Evolutionary conservation across 2,888 invertebrate genomes (phyloP), one percentile per base, ranked within the genome.

Genomic region (Epistrophe grossulariae): DNA sequence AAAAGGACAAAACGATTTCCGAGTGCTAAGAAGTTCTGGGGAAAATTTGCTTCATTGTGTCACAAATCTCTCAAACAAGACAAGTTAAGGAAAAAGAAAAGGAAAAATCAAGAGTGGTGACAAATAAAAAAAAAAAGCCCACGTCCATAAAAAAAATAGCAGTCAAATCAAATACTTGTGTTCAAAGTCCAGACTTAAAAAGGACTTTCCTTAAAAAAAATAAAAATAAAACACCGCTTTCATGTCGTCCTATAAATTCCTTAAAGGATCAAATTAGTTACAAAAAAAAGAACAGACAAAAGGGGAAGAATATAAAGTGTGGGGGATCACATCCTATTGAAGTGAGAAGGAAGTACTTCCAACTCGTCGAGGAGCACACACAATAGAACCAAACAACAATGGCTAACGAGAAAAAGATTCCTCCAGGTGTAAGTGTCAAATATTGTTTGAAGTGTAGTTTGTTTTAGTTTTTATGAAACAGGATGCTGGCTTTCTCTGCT

Each of bases 351-450:
- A 72, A 57, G 59, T 59, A 35, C 71, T 71, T 72, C n/a, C 43
- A 64, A 13, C 40, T 74, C 38, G 17, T 24, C 31, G 55, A 66
- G 55, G 60, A 60, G 62, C 57, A 52, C 48, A 88, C 52, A 80
- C 74, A 84, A 72, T 72, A 72, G 76, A 17, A 82, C 68, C 72
- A 62, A 88, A 84, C 83, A 89, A 90, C 87, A 89, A 91, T 91
- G 91, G 88, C 88, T 85, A 89, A 89, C 88, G 90, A 90, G 82
- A 91, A 90, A 89, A 90, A 89, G 88, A 89, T 90, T 83, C 87
- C 90, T 72, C 89, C 89, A 73, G 90, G 89, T 88, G 91, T 91
- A 89, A 90, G 90, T 89, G 82, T 83, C 82, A 87, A 87, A 87
- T 79, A 79, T 81, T 81, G 85, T 81, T 84, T 60, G 64, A 50